Conservation (phyloP, 2,113 vertebrate species). For the Neolamprologus fasciatus region DNA sequence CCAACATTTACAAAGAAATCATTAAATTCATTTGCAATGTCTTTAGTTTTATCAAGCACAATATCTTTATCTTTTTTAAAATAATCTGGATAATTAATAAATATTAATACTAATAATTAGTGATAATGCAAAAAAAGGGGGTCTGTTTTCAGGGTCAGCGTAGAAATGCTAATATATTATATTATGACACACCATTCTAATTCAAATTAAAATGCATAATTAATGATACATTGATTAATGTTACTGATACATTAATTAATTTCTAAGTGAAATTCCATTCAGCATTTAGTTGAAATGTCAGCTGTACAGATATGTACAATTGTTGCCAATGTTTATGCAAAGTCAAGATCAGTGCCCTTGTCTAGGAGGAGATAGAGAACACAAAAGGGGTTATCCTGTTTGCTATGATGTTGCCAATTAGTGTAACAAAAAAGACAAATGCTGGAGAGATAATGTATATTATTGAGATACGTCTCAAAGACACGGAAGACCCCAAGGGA, state of each 20-base stretch:
- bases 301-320: not conserved
- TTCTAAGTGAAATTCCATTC: not conserved
- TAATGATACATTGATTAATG: not conserved
- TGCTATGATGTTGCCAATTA: not conserved
- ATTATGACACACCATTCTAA: not conserved
- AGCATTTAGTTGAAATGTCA: not conserved
- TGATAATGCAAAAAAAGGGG: not conserved
- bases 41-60: too few relatives aligned
- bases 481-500: not conserved
- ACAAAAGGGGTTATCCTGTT: not conserved
- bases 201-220: not conserved
- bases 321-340: not conserved
- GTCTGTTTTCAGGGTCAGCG: not conserved
- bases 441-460: not conserved
- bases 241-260: not conserved
- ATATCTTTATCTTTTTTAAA: too few relatives aligned
- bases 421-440: not conserved
- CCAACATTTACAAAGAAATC: too few relatives aligned
- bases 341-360: not conserved
- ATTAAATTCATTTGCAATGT: too few relatives aligned
- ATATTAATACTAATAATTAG: not conserved
- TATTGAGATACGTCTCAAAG: not conserved
- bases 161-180: not conserved
- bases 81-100: not conserved
- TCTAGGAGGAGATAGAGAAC: not conserved